Conservation (phyloP, 2,888 invertebrate genomes). For the Aporophyla lueneburgensis region DNA sequence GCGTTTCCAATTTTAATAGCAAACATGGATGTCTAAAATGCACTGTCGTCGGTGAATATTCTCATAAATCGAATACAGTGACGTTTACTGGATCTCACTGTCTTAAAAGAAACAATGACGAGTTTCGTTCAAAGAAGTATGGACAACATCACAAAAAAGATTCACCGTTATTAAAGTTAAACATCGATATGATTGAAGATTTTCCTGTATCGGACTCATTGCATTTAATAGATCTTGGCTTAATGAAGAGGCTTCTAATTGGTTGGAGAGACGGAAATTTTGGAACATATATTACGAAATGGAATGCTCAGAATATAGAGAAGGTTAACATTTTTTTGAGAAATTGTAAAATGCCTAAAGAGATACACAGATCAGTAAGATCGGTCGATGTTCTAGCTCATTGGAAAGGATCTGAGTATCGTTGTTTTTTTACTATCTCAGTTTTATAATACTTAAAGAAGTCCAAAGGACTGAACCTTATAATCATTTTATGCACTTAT, state of each 20-base stretch:
- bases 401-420: conserved; percentile 7
- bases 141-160: background rate
- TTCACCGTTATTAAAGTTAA: conserved; percentile 4
- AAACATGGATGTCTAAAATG: conserved; percentile 14
- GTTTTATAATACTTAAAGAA: conserved; percentile 2
- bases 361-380: conserved; percentile 3
- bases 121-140: background rate
- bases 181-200: conserved; percentile 6
- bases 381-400: background rate
- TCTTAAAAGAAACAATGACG: conserved; percentile 9
- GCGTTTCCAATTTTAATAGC: conserved; percentile 6
- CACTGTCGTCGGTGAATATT: conserved; percentile 9
- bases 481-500: conserved; percentile 5
- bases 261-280: conserved; percentile 14
- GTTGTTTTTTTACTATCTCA: conserved; percentile 10
- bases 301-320: background rate
- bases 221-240: conserved; percentile 7
- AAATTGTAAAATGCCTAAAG: conserved; percentile 3
- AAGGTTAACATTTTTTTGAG: background rate
- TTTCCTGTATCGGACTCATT: conserved; percentile 5
- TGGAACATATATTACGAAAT: conserved; percentile 6
- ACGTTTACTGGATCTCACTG: background rate
- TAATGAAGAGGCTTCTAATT: background rate
- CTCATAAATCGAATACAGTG: conserved; percentile 4
- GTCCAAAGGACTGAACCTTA: background rate